A percentile compares a stretch with the other conserved stretches of the same genome.
Evolutionary conservation across 1,140 invertebrate species (phyloP).

Genomic region (Pseudachorutes palmiensis): DNA sequence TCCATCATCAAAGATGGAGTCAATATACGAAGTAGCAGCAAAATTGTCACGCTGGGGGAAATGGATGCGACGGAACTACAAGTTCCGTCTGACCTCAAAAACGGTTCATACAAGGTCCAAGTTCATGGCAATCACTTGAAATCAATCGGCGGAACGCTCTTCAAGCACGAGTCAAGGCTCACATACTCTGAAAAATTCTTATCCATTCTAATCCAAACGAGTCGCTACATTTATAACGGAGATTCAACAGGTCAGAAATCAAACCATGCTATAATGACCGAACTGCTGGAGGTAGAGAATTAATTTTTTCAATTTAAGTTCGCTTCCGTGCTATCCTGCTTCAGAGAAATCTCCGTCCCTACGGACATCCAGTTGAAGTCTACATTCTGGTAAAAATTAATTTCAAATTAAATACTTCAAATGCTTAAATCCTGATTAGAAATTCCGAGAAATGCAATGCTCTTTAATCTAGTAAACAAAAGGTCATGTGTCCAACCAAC

Average conservation of each 20-base stretch:
- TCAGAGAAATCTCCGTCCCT: constrained; percentile 46
- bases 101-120: constrained; percentile 43
- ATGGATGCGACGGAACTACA: constrained; percentile 37
- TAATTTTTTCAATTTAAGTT: constrained; percentile 42
- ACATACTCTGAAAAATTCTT: constrained; percentile 45
- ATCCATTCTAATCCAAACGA: constrained; percentile 47
- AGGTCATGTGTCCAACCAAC: no score
- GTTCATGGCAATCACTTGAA: constrained; percentile 44
- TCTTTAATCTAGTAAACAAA: no score
- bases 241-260: constrained; percentile 41
- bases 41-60: constrained; percentile 37
- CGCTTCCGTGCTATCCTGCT: constrained; percentile 46
- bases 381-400: constrained; percentile 44
- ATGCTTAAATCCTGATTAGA: no score
- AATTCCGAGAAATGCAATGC: no score
- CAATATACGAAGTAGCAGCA: constrained; percentile 40
- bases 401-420: neutral
- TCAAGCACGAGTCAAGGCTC: constrained; percentile 42
- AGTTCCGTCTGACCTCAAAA: constrained; percentile 40
- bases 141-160: constrained; percentile 43
- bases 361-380: constrained; percentile 47
- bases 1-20: constrained; percentile 42
- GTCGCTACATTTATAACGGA: constrained; percentile 44
- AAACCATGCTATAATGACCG: neutral
- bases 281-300: neutral